Base-by-base conservation (phyloP, 2,888 invertebrate species). In the Sesia apiformis region DNA sequence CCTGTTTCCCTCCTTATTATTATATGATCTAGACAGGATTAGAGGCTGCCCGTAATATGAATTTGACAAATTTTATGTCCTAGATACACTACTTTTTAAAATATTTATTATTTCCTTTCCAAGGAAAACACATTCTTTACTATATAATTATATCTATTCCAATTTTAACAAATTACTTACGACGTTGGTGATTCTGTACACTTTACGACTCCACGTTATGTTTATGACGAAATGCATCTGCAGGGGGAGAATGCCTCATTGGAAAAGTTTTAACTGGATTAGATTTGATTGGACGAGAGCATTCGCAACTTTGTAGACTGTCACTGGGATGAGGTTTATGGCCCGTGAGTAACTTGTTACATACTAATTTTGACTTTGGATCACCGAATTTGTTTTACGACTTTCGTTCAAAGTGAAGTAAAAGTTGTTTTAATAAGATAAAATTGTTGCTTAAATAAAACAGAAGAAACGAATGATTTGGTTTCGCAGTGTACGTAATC, bases 201-300 rank as follows among this genome's bases (percentile, higher is more conserved):
- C 55, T 59, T 59, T 59, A 59, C 43, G 59, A 55, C 55, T 50
- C 51, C 49, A 46, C 52, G 8, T 50, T 54, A 58, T 23, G 23
- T 23, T 23, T 23, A 23, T 55, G 56, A 53, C 53, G 58, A 49
- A 57, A 58, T 60, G 59, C 57, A 52, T 53, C 51, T 70, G 8
- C 52, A 38, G 40, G 64, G 80, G 84, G 84, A 38, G 50, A n/a
- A 78, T 67, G 60, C 74, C 74, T 84, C 87, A 89, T 89, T 89
- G 85, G 81, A 78, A 88, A 89, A 88, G 86, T 89, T 88, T 88
- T 87, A 86, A 86, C 86, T 77, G 72, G 78, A 81, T 86, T 84
- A 81, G 70, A 74, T 85, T 80, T 84, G 83, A 84, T 84, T 84
- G 82, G 76, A 64, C 59, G 62, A 60, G 57, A 59, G 57, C 57